Evolutionary conservation across 2,888 invertebrate species (phyloP).

Genomic region (Diplolepis rosae): DNA sequence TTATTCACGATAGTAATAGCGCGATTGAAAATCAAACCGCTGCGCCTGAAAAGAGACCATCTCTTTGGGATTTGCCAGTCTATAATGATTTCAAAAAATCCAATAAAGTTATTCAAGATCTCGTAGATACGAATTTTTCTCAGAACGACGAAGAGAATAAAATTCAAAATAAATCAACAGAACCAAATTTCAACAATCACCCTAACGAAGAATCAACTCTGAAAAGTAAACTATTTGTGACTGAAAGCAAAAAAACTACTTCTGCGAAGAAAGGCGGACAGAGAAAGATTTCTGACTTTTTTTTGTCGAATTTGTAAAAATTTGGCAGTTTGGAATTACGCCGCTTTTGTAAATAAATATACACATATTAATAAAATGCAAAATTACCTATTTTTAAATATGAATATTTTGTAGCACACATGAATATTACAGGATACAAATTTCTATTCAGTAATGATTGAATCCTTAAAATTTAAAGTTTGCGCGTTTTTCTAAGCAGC

Average conservation of each 20-base stretch:
- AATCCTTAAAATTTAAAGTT: constrained; percentile 11
- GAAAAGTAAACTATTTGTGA: not conserved
- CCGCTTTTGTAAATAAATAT: constrained; percentile 20
- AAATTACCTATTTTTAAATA: not conserved
- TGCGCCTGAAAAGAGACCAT: constrained; percentile 33
- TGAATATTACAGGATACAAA: no score
- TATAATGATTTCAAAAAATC: constrained; percentile 33
- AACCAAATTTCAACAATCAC: not conserved
- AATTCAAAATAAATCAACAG: not conserved
- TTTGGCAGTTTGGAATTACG: not conserved
- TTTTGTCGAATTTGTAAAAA: constrained; percentile 34
- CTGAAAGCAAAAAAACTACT: not conserved
- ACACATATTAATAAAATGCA: not conserved
- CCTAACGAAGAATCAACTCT: not conserved
- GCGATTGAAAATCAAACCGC: not conserved
- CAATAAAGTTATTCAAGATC: constrained; percentile 1
- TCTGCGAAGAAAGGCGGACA: constrained; percentile 44
- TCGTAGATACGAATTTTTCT: not conserved
- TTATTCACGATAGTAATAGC: not conserved
- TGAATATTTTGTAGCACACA: no score
- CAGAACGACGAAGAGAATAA: not conserved
- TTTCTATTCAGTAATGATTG: no score
- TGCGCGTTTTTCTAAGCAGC: constrained; percentile 11
- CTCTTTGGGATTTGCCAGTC: constrained; percentile 41
- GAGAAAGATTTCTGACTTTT: constrained; percentile 54